Base-by-base conservation (phyloP, 2,113 vertebrate genomes). In the Suncus etruscus region DNA sequence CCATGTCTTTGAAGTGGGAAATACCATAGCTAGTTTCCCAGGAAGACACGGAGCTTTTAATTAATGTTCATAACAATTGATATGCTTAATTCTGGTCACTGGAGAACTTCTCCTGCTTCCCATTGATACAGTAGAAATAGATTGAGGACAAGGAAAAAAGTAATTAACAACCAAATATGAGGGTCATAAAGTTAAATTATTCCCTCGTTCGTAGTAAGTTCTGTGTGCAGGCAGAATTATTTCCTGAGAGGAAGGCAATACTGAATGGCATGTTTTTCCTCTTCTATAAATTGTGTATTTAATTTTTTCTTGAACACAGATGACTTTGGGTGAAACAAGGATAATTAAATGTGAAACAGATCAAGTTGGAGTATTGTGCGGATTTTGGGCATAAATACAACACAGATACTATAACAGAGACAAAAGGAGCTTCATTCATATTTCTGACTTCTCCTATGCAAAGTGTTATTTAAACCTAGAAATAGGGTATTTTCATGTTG, bases 41-140 rank as follows among this genome's bases (percentile, higher is more conserved):
- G 27, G 65, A 94, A 95, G 86, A 91, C 83, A 91, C 86, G 88
- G 72, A 94, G 83, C 54, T 95, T 80, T 94, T 95, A 97, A 95
- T 96, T 97, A 96, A 94, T 97, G 94, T 95, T 95, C 95, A 79
- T 77, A 86, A 91, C 95, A 93, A 94, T 95, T 94, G 93, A 90
- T 92, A 92, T 39, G 65, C 78, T 89, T 74, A 73, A 95, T 95
- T 95, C 93, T 95, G 93, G 91, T 90, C 91, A 81, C 91, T 90
- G 84, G 94, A 95, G 93, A 87, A 90, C 91, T 82, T 51, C 84
- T 91, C 29, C 25, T 65, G 84, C 73, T 94, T 92, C 83, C 91
- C 91, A 92, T 83, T 90, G 95, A 95, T 96, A 90, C 83, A 88
- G 66, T 75, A 95, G 87, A 83, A 96, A 92, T 92, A 90, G 86